Evolutionary conservation across 2,888 invertebrate genomes (phyloP), one percentile per base, ranked within the genome.

Genomic region (Melinaea menophilus): DNA sequence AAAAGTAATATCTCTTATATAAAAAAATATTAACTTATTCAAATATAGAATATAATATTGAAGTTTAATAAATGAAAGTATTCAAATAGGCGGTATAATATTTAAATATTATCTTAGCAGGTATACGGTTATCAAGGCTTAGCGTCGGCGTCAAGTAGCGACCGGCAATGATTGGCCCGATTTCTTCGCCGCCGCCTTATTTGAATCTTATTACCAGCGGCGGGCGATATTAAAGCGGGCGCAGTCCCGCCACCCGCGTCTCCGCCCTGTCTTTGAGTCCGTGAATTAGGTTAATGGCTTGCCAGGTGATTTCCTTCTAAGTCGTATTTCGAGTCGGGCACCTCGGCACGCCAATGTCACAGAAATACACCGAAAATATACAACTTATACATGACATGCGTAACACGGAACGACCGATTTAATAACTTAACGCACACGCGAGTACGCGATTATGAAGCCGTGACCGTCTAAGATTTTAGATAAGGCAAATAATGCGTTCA

Each of bases 241-340:
- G 83, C 83, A 70, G 61, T 71, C 76, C 73, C 76, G 74, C 81
- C 79, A 79, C 84, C 84, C 82, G 81, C 85, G 83, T 81, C 86
- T 83, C 85, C 88, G 84, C 88, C 88, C 87, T 88, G 88, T 89
- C 90, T 88, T 88, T 86, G 86, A 85, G 83, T 85, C 87, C 85
- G 85, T 88, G 88, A 90, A 90, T 90, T 90, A 88, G 90, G 90
- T 90, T 91, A 90, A 90, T 91, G 88, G 90, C 84, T 85, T 88
- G 88, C 87, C 88, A 88, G 90, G 88, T 89, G 88, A 90, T 88
- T 90, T 90, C 88, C 86, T 89, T 82, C 86, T 86, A 80, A 89
- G 84, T 82, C 80, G 80, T 85, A 82, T 87, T 87, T 86, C 80
- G 83, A 84, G 81, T 81, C 82, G 84, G 81, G 80, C 79, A 77